Evolutionary conservation across 2,888 invertebrate species (phyloP).

Genomic region (Eupelmus urozonus): DNA sequence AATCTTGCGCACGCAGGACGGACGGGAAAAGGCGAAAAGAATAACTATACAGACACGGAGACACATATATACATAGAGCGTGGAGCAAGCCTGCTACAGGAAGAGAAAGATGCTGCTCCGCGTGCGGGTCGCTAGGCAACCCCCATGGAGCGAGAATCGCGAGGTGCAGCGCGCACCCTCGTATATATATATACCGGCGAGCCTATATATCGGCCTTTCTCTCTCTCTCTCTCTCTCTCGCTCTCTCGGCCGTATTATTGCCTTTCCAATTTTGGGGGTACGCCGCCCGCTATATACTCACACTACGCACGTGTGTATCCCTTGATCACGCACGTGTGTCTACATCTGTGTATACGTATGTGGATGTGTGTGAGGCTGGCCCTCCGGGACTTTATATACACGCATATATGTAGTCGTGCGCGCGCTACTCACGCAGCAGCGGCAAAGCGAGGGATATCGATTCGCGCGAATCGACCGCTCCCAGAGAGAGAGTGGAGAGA

Average conservation of each 20-base stretch:
- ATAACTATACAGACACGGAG: not conserved
- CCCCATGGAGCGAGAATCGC: slow-evolving; percentile 66
- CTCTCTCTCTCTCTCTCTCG: slow-evolving; percentile 35
- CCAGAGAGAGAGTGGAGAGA: not conserved
- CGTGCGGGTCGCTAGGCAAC: slow-evolving; percentile 72
- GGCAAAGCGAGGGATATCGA: slow-evolving; percentile 57
- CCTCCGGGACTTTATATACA: slow-evolving; percentile 46
- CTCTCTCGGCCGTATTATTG: slow-evolving; percentile 66
- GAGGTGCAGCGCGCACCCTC: slow-evolving; percentile 61
- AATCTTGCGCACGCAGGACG: not conserved
- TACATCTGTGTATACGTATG: not conserved
- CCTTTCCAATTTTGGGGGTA: slow-evolving; percentile 73
- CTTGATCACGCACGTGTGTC: not conserved
- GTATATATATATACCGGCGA: not conserved
- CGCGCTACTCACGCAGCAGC: too few relatives aligned
- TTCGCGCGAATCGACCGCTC: slow-evolving; percentile 49
- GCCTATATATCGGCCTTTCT: not conserved
- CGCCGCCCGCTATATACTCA: slow-evolving; percentile 51
- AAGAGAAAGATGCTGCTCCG: slow-evolving; percentile 51
- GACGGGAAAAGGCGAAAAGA: not conserved
- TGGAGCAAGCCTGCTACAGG: slow-evolving; percentile 1
- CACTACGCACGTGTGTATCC: not conserved
- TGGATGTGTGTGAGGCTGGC: slow-evolving; percentile 19
- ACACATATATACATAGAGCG: not conserved
- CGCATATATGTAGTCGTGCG: slow-evolving; percentile 7